phyloP scores from a whole-genome alignment of 2,888 invertebrate genomes.

The Melanostoma mellinum region DNA sequence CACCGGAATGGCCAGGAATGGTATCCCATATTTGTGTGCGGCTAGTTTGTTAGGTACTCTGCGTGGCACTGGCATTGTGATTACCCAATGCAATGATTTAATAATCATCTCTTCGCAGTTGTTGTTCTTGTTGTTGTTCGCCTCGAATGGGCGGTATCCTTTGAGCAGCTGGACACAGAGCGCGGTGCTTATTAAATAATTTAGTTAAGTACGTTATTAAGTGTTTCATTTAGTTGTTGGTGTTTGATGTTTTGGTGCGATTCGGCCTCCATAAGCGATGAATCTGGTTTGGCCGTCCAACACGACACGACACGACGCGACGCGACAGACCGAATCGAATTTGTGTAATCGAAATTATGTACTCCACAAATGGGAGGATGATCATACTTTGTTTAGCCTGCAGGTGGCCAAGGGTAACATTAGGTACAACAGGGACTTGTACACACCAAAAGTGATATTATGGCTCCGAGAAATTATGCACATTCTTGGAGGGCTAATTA shows the following conservation, averaged over 20 bases:
- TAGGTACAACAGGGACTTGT: not conserved
- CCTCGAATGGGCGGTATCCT: slow-evolving; percentile 66
- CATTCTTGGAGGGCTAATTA: too few relatives aligned
- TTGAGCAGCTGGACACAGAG: slow-evolving; percentile 55
- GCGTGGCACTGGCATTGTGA: slow-evolving; percentile 54
- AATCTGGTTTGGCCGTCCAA: not conserved
- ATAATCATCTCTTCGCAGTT: slow-evolving; percentile 49
- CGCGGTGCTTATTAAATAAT: slow-evolving; percentile 71
- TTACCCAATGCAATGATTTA: slow-evolving; percentile 72
- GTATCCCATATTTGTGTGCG: slow-evolving; percentile 34
- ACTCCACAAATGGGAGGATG: slow-evolving; percentile 20
- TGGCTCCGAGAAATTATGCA: too few relatives aligned
- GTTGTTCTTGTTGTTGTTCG: slow-evolving; percentile 38
- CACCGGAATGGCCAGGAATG: not conserved
- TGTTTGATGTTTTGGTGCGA: not conserved
- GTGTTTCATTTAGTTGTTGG: slow-evolving; percentile 47
- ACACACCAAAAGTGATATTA: too few relatives aligned
- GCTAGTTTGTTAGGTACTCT: slow-evolving; percentile 41
- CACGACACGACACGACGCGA: not conserved
- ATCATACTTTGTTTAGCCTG: slow-evolving; percentile 17
- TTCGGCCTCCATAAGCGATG: not conserved
- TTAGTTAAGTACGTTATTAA: slow-evolving; percentile 72
- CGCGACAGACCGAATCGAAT: slow-evolving; percentile 50
- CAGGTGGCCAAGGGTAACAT: slow-evolving; percentile 23
- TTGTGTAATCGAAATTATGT: slow-evolving; percentile 45